Evolutionary conservation across 2,888 invertebrate species (phyloP).

Genomic region (Tribolium freemani): DNA sequence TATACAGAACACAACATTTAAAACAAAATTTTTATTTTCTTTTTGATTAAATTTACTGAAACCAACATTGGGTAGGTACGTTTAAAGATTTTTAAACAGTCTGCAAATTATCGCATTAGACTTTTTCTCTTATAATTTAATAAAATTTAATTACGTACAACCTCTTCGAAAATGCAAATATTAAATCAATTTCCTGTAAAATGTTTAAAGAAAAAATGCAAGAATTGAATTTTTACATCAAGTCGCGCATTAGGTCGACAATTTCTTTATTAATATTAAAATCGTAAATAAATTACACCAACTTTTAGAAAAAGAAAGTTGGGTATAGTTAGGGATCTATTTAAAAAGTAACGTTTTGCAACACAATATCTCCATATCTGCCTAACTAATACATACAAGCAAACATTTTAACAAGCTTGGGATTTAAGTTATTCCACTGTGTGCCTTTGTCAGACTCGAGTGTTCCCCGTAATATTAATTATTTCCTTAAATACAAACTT

Average conservation of each 20-base stretch:
- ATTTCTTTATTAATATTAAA: too few relatives aligned
- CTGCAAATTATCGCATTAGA: too few relatives aligned
- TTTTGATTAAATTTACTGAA: too few relatives aligned
- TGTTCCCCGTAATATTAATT: not conserved
- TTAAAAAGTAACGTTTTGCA: not conserved
- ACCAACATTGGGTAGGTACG: too few relatives aligned
- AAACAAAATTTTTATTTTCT: too few relatives aligned
- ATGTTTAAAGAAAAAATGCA: not conserved
- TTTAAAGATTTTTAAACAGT: too few relatives aligned
- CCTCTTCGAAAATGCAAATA: not conserved
- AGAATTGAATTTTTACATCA: not conserved
- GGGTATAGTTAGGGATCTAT: too few relatives aligned
- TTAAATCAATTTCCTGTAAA: not conserved
- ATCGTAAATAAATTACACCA: too few relatives aligned
- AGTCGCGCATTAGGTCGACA: too few relatives aligned
- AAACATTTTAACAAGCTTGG: conserved; percentile 7
- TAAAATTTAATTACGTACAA: not conserved
- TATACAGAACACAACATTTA: too few relatives aligned
- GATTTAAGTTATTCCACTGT: conserved; percentile 12
- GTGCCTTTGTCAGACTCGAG: not conserved
- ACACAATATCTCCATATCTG: not conserved
- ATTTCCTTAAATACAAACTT: conserved; percentile 1
- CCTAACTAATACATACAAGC: not conserved
- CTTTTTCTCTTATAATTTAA: not conserved
- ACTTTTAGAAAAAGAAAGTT: not conserved